Evolutionary conservation across 2,888 invertebrate species (phyloP).

Genomic region (Eurois occulta): DNA sequence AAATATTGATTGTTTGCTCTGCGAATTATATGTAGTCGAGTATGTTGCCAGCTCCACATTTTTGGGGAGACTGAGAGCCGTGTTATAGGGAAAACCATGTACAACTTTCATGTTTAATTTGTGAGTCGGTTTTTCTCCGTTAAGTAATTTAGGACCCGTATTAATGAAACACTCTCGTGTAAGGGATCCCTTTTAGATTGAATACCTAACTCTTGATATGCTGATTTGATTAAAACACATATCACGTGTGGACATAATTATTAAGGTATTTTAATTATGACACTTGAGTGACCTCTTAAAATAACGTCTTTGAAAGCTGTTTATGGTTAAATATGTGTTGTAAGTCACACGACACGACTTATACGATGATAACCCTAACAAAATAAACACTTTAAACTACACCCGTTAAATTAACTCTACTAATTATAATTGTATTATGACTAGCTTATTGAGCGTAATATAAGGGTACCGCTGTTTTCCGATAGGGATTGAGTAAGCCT

Average conservation of each 20-base stretch:
- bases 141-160: constrained; percentile 37
- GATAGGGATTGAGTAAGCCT: constrained; percentile 49
- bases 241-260: background rate
- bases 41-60: constrained; percentile 46
- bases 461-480: constrained; percentile 35
- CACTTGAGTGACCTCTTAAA: background rate
- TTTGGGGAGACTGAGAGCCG: constrained; percentile 24
- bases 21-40: constrained; percentile 42
- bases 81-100: constrained; percentile 28
- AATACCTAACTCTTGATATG: constrained; percentile 27
- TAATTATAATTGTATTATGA: constrained; percentile 35
- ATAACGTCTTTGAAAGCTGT: background rate
- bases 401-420: constrained; percentile 13
- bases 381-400: constrained; percentile 3
- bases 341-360: constrained; percentile 7
- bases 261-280: background rate
- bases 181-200: constrained; percentile 37
- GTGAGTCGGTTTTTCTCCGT: constrained; percentile 31
- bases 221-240: constrained; percentile 41
- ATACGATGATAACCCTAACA: background rate
- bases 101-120: constrained; percentile 55
- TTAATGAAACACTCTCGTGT: constrained; percentile 47
- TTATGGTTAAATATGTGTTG: background rate
- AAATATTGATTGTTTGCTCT: constrained; percentile 65
- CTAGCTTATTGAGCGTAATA: constrained; percentile 20